phyloP scores from a whole-genome alignment of 2,888 invertebrate species.

The Amphiduros pacificus region DNA sequence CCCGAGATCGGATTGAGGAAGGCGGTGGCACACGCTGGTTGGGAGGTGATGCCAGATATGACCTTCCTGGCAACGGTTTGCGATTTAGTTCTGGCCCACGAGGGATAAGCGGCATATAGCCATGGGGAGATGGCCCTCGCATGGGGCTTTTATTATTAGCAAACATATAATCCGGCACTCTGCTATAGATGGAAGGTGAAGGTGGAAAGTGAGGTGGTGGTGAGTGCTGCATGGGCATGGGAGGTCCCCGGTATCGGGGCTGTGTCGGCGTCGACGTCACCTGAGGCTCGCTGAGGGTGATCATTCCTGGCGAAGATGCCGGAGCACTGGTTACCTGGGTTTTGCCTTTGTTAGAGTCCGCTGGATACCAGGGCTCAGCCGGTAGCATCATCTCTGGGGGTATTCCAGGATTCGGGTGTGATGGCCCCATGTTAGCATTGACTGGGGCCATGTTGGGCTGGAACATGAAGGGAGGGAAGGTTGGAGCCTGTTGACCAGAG shows the following conservation, averaged over 20 bases:
- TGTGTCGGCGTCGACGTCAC: background rate
- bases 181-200: background rate
- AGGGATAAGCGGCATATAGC: background rate
- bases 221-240: background rate
- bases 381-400: background rate
- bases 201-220: background rate
- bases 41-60: background rate
- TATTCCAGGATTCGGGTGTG: background rate
- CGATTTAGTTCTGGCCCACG: background rate
- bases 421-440: no score
- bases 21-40: background rate
- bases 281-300: background rate
- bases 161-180: constrained; percentile 1
- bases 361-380: constrained; percentile 23
- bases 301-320: background rate
- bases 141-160: background rate
- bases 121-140: background rate
- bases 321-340: background rate
- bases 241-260: background rate
- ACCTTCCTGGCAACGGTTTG: background rate
- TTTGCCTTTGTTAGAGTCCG: background rate
- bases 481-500: background rate
- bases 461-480: background rate
- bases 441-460: background rate
- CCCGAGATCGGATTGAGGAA: constrained; percentile 8